Percentiles rank a stretch among this genome's conserved stretches.
These are phyloP conservation scores for Propithecus deckenii DNA, from an alignment of 2,797 vertebrate species.

Conservation along the genomic window DNA sequence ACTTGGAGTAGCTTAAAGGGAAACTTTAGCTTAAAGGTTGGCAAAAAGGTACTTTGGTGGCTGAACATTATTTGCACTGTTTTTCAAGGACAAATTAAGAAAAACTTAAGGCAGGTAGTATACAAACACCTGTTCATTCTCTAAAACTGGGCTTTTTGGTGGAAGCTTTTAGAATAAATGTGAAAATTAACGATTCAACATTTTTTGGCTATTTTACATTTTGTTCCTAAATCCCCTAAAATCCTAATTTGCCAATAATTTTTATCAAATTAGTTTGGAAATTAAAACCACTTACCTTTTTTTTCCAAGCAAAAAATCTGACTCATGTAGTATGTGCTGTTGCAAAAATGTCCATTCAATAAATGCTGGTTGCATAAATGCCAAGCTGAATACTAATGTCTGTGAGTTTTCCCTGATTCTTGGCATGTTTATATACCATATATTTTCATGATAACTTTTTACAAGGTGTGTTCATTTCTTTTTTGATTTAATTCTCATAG, in stretches of 20 bases:
- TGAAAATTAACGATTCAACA: background rate
- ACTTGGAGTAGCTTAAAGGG: background rate
- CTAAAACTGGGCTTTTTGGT: background rate
- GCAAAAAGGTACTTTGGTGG: background rate
- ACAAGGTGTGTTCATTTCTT: background rate
- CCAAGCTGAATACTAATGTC: background rate
- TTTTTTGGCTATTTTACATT: background rate
- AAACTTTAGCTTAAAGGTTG: background rate
- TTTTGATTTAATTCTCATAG: background rate
- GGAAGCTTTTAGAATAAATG: slow-evolving; percentile 33
- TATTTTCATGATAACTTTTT: slow-evolving; percentile 30
- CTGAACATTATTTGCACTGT: background rate
- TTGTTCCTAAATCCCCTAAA: slow-evolving; percentile 7
- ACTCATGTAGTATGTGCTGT: background rate
- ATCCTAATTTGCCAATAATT: slow-evolving; percentile 6
- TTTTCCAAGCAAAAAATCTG: slow-evolving; percentile 19
- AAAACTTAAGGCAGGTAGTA: background rate
- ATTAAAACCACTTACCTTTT: background rate
- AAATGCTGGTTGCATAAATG: background rate
- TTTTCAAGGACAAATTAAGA: background rate
- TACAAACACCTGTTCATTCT: background rate
- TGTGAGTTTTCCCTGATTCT: background rate
- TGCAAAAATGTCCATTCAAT: background rate
- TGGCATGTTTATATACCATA: background rate
- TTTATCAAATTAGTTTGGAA: slow-evolving; percentile 46